These are phyloP conservation scores for Sardina pilchardus DNA, from an alignment of 2,113 vertebrate genomes.

Conservation along the genomic window DNA sequence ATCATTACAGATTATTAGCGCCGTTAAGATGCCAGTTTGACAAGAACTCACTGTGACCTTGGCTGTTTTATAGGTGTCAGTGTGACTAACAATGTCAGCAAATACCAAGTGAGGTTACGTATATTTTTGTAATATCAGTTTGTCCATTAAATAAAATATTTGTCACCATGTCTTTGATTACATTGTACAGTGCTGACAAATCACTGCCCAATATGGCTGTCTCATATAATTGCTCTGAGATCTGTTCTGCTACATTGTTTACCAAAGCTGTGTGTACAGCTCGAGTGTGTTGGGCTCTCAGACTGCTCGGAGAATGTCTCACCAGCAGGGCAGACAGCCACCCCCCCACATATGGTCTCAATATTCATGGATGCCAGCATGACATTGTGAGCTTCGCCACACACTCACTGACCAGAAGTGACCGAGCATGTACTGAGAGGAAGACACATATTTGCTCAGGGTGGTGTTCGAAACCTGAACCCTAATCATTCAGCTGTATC, in stretches of 20 bases:
- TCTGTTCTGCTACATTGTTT: not conserved
- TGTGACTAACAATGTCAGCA: not conserved
- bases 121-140: not conserved
- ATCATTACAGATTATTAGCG: not conserved
- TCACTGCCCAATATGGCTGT: constrained; percentile 46
- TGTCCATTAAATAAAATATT: not conserved
- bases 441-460: not conserved
- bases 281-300: constrained; percentile 79
- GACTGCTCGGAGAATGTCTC: constrained; percentile 89
- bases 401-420: constrained; percentile 74
- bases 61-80: not conserved
- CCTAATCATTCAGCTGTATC: not conserved
- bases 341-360: constrained; percentile 83
- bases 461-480: not conserved
- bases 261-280: not conserved
- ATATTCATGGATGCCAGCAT: constrained; percentile 79
- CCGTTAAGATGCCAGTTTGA: constrained; percentile 5
- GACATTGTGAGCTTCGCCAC: constrained; percentile 79
- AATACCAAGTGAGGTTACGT: not conserved
- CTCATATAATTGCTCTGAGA: not conserved
- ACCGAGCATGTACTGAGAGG: too few species aligned
- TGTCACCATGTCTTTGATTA: not conserved
- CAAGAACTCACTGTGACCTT: constrained; percentile 6
- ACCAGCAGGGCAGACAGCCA: constrained; percentile 84
- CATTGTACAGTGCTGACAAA: constrained; percentile 44